Percentiles rank a stretch among this genome's conserved stretches.
Conservation (phyloP, 2,113 vertebrate species). For the human region DNA sequence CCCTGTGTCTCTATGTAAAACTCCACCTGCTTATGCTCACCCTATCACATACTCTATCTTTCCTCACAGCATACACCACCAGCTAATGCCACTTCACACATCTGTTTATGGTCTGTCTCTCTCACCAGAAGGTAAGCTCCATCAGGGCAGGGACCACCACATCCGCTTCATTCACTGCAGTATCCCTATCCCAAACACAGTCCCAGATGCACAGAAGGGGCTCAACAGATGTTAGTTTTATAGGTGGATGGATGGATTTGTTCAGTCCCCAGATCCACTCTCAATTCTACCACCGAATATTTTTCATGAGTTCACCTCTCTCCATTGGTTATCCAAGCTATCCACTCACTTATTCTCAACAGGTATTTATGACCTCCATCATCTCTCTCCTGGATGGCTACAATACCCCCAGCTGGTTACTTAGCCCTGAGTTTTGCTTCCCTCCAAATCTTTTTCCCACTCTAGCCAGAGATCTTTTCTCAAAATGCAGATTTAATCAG, state of each 20-base stretch:
- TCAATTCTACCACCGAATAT: not conserved
- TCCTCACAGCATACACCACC: not conserved
- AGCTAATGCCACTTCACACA: not conserved
- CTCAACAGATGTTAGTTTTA: not conserved
- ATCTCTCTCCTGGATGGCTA: not conserved
- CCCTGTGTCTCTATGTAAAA: not conserved
- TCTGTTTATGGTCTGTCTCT: not conserved
- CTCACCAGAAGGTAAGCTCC: not conserved
- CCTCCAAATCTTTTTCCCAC: not conserved
- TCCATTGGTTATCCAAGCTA: not conserved
- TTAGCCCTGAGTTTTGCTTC: not conserved
- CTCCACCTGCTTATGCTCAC: not conserved
- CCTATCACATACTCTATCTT: too few relatives aligned
- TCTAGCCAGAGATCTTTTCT: constrained; percentile 4
- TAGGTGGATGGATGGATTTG: not conserved
- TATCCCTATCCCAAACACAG: not conserved
- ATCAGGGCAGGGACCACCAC: not conserved
- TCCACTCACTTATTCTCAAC: not conserved
- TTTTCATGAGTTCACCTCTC: not conserved
- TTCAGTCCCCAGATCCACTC: not conserved
- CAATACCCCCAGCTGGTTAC: not conserved
- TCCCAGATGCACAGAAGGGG: not conserved
- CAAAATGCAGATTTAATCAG: not conserved
- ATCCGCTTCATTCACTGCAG: not conserved
- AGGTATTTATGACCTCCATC: not conserved